phyloP scores from a whole-genome alignment of 2,888 invertebrate genomes.

The Ramazzottius varieornatus region DNA sequence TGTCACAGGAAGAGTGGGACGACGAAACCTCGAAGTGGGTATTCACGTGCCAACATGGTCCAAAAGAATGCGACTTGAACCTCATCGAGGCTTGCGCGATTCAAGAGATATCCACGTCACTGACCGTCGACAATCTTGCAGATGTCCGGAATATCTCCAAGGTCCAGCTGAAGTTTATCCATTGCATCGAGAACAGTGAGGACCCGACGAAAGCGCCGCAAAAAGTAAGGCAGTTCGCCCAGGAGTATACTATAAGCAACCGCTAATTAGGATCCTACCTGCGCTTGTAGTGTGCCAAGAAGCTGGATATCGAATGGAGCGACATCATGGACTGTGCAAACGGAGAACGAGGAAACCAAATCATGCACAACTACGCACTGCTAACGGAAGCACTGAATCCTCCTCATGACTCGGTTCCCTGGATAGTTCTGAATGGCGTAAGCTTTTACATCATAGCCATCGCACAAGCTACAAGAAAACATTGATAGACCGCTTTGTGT shows the following conservation, averaged over 20 bases:
- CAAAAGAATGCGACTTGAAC: conserved; percentile 20
- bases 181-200: conserved; percentile 3
- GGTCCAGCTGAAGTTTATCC: neutral
- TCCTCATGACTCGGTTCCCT: conserved; percentile 19
- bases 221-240: too few species aligned
- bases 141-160: too few species aligned
- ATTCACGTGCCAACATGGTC: conserved; percentile 21
- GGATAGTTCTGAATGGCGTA: conserved; percentile 21
- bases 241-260: too few species aligned
- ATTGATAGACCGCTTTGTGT: too few species aligned
- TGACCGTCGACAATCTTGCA: too few species aligned
- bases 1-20: too few species aligned
- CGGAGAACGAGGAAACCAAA: conserved; percentile 13
- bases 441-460: too few species aligned
- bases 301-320: conserved; percentile 12
- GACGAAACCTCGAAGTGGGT: too few species aligned
- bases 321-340: conserved; percentile 10
- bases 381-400: conserved; percentile 17
- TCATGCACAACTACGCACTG: conserved; percentile 20
- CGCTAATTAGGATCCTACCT: too few species aligned
- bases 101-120: too few species aligned
- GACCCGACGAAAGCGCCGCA: neutral
- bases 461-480: too few species aligned
- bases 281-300: conserved; percentile 16
- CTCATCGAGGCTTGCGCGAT: conserved; percentile 15